Conservation (phyloP, 1,140 invertebrate species). For the Myzus persicae region DNA sequence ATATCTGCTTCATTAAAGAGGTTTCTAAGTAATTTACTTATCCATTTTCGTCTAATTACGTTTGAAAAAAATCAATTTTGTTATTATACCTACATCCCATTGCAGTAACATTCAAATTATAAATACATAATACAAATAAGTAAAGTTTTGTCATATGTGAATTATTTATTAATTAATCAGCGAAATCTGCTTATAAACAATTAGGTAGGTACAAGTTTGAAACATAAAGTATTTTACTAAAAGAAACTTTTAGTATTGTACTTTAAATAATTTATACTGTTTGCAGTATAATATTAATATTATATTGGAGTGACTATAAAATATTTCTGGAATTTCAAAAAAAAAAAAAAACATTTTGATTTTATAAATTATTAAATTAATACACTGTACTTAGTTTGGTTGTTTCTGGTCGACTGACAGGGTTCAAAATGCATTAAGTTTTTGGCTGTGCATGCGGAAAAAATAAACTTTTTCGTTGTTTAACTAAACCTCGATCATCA, state of each 20-base stretch:
- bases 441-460: not conserved
- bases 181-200: too few species aligned
- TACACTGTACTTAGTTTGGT: not conserved
- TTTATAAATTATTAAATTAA: slow-evolving; percentile 10
- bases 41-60: not conserved
- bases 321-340: not conserved
- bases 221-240: not conserved
- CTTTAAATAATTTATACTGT: not conserved
- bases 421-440: slow-evolving; percentile 5
- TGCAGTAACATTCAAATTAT: not conserved
- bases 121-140: not conserved
- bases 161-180: not conserved
- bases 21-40: not conserved
- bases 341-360: not conserved
- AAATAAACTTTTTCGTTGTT: slow-evolving; percentile 1
- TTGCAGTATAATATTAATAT: not conserved
- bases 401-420: not conserved
- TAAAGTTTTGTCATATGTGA: not conserved
- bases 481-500: not conserved
- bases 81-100: not conserved
- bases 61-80: not conserved
- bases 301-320: too few species aligned
- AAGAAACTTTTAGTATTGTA: not conserved
- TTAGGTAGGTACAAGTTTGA: not conserved
- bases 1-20: not conserved